A percentile compares a stretch with the other conserved stretches of the same genome.
These are phyloP conservation scores for Araneus ventricosus DNA, from an alignment of 1,140 invertebrate species.

Conservation along the genomic window DNA sequence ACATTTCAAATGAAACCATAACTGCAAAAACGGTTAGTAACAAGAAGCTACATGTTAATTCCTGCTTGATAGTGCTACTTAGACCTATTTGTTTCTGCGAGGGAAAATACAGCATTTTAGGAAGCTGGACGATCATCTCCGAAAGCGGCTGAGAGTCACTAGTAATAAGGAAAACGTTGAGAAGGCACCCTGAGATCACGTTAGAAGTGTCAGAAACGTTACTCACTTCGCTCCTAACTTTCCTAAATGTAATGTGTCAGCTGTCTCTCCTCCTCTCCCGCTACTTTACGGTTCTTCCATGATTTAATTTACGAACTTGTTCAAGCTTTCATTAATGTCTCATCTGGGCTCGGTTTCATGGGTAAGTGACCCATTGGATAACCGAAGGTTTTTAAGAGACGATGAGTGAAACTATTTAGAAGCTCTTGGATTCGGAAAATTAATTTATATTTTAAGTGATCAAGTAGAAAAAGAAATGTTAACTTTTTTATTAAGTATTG, in stretches of 20 bases:
- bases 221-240: slow-evolving; percentile 27
- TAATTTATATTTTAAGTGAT: not conserved
- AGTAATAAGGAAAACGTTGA: slow-evolving; percentile 60
- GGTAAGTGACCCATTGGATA: slow-evolving; percentile 29
- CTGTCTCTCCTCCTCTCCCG: slow-evolving; percentile 44
- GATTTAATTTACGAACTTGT: slow-evolving; percentile 69
- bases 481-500: not conserved
- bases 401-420: not conserved
- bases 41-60: not conserved
- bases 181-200: not conserved
- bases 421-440: not conserved
- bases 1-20: too few species aligned
- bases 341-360: slow-evolving; percentile 38
- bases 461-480: not conserved
- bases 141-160: slow-evolving; percentile 7
- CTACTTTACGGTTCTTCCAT: slow-evolving; percentile 63
- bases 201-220: slow-evolving; percentile 71
- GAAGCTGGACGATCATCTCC: not conserved
- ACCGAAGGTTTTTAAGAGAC: not conserved
- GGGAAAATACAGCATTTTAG: not conserved
- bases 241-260: slow-evolving; percentile 69
- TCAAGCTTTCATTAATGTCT: slow-evolving; percentile 66
- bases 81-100: not conserved
- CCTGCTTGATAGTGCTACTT: not conserved
- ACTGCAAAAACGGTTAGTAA: too few species aligned